Conservation (phyloP, 2,113 vertebrate species). For the Cnemophilus loriae region DNA sequence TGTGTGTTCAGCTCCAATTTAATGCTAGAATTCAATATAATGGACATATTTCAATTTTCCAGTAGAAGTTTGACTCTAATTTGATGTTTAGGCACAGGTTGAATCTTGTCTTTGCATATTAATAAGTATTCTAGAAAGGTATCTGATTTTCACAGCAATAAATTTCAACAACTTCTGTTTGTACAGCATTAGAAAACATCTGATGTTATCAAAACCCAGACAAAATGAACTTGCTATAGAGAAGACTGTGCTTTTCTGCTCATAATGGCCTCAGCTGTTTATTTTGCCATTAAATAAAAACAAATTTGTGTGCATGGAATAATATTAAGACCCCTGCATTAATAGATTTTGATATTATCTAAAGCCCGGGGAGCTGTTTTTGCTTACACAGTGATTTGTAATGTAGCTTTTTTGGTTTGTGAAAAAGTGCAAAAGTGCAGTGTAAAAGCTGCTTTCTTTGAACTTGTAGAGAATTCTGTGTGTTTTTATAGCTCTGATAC, state of each 20-base stretch:
- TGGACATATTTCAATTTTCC: constrained; percentile 26
- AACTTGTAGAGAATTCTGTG: background rate
- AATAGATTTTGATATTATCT: background rate
- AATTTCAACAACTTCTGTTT: constrained; percentile 54
- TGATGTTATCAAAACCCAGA: constrained; percentile 37
- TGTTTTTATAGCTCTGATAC: background rate
- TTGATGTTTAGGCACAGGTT: constrained; percentile 31
- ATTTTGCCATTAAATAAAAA: background rate
- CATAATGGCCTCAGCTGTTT: background rate
- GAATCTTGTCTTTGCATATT: constrained; percentile 41
- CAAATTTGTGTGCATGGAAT: background rate
- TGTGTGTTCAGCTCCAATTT: background rate
- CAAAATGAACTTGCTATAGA: background rate
- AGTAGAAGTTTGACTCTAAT: background rate
- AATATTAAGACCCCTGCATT: background rate
- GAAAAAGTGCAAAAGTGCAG: background rate
- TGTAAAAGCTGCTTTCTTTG: background rate
- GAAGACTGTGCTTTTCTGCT: background rate
- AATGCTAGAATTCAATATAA: background rate
- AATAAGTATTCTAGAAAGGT: constrained; percentile 42
- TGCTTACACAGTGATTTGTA: background rate
- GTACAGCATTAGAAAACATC: constrained; percentile 50
- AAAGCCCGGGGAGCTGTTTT: background rate
- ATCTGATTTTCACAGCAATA: constrained; percentile 44
- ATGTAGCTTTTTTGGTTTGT: background rate